Percentiles rank a stretch among this genome's conserved stretches.
Conservation (phyloP, 1,140 invertebrate species). For the Glossosoma conforme region DNA sequence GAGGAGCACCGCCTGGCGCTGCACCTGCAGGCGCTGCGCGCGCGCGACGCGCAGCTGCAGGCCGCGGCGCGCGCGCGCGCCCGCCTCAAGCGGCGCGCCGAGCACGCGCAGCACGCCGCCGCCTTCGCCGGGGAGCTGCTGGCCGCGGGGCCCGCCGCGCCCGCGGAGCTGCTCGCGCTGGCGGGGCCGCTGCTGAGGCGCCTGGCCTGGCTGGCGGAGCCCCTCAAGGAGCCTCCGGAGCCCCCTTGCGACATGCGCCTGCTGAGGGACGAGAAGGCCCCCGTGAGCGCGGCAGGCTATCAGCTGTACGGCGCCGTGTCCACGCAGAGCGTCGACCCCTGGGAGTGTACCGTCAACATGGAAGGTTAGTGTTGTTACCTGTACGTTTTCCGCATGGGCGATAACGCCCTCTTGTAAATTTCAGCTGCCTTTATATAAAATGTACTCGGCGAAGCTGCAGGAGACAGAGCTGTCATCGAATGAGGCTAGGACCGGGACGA, state of each 20-base stretch:
- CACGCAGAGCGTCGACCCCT: slow-evolving; percentile 54
- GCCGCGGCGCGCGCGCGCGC: slow-evolving; percentile 43
- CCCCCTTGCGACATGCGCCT: slow-evolving; percentile 49
- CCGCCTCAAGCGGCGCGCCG: slow-evolving; percentile 45
- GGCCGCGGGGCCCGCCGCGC: slow-evolving; percentile 58
- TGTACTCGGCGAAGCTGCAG: too few species aligned
- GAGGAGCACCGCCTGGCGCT: slow-evolving; percentile 56
- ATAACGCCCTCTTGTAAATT: too few species aligned
- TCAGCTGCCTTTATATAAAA: too few species aligned
- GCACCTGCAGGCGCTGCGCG: slow-evolving; percentile 36
- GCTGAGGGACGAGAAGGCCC: slow-evolving; percentile 44
- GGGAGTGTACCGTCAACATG: slow-evolving; percentile 47
- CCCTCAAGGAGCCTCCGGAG: slow-evolving; percentile 40
- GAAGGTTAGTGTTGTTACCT: slow-evolving; percentile 48
- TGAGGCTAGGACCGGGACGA: too few species aligned
- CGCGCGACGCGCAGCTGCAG: slow-evolving; percentile 48
- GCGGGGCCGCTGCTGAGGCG: slow-evolving; percentile 57
- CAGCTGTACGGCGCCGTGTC: slow-evolving; percentile 50
- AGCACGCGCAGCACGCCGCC: slow-evolving; percentile 52
- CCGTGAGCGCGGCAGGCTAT: slow-evolving; percentile 38
- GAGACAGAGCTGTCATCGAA: too few species aligned
- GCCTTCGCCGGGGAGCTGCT: slow-evolving; percentile 59
- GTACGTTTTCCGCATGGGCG: too few species aligned
- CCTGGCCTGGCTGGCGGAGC: slow-evolving; percentile 54
- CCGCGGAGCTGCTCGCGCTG: slow-evolving; percentile 63